Percentiles rank a stretch among this genome's conserved stretches.
Evolutionary conservation across 1,140 invertebrate species (phyloP).

Genomic region (Danaus melanippus): DNA sequence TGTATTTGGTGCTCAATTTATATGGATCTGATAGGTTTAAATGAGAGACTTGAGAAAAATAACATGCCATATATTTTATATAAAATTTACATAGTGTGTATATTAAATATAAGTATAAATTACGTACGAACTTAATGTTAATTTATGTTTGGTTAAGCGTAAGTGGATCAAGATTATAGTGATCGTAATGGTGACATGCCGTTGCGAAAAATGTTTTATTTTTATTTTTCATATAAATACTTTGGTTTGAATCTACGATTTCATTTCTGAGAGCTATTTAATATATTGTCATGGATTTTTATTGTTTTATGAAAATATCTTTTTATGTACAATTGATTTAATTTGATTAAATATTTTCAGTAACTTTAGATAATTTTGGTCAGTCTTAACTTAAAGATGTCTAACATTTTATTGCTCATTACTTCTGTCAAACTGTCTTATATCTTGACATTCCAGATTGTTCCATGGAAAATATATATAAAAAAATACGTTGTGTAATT

Average conservation of each 20-base stretch:
- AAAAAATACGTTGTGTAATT: background rate
- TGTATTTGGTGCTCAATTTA: slow-evolving; percentile 29
- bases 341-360: background rate
- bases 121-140: slow-evolving; percentile 15
- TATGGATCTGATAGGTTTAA: slow-evolving; percentile 28
- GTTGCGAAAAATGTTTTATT: background rate
- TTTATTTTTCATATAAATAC: background rate
- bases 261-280: too few relatives aligned
- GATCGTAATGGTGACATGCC: slow-evolving; percentile 3
- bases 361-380: background rate
- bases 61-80: slow-evolving; percentile 66
- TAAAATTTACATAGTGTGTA: slow-evolving; percentile 58
- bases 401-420: too few relatives aligned
- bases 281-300: slow-evolving; percentile 5
- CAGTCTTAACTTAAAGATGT: too few relatives aligned
- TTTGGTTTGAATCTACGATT: too few relatives aligned
- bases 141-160: slow-evolving; percentile 22
- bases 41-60: slow-evolving; percentile 56
- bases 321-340: background rate
- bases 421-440: too few relatives aligned
- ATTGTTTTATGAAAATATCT: background rate
- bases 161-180: slow-evolving; percentile 3
- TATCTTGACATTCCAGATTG: too few relatives aligned
- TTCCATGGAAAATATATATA: too few relatives aligned
- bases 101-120: slow-evolving; percentile 34